Evolutionary conservation across 2,113 vertebrate genomes (phyloP).

Genomic region (Lepus timidus): DNA sequence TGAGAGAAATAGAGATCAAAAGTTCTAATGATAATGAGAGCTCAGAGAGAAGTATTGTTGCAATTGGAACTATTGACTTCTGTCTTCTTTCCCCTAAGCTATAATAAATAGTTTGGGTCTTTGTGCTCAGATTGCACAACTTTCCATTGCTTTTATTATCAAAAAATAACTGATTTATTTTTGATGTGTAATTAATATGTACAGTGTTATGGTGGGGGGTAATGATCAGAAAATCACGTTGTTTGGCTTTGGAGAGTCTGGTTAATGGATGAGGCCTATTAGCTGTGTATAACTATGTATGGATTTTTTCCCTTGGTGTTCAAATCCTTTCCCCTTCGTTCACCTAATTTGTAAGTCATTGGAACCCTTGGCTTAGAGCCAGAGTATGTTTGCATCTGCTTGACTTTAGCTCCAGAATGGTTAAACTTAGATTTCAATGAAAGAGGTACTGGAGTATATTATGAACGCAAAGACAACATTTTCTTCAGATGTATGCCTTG

Average conservation of each 20-base stretch:
- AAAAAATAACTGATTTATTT: slow-evolving; percentile 21
- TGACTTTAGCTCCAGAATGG: slow-evolving; percentile 54
- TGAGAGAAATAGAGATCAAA: slow-evolving; percentile 51
- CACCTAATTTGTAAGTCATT: slow-evolving; percentile 38
- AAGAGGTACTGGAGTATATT: slow-evolving; percentile 39
- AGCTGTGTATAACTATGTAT: neutral
- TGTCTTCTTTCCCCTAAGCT: neutral
- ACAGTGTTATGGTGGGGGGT: neutral
- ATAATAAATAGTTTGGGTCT: neutral
- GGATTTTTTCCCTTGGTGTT: slow-evolving; percentile 33
- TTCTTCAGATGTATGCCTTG: slow-evolving; percentile 57
- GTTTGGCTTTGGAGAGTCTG: slow-evolving; percentile 21
- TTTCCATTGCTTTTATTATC: neutral
- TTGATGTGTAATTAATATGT: slow-evolving; percentile 22
- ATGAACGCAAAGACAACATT: slow-evolving; percentile 34
- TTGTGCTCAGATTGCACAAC: neutral
- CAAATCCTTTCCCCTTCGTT: slow-evolving; percentile 19
- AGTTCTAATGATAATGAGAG: slow-evolving; percentile 24
- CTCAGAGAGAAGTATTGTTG: neutral
- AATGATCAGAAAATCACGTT: neutral
- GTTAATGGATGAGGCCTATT: neutral
- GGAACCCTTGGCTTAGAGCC: slow-evolving; percentile 40
- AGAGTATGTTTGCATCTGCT: slow-evolving; percentile 38
- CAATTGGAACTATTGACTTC: neutral
- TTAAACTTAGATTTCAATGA: slow-evolving; percentile 58